Evolutionary conservation across 1,140 invertebrate species (phyloP).

Genomic region (Onthophagus taurus): DNA sequence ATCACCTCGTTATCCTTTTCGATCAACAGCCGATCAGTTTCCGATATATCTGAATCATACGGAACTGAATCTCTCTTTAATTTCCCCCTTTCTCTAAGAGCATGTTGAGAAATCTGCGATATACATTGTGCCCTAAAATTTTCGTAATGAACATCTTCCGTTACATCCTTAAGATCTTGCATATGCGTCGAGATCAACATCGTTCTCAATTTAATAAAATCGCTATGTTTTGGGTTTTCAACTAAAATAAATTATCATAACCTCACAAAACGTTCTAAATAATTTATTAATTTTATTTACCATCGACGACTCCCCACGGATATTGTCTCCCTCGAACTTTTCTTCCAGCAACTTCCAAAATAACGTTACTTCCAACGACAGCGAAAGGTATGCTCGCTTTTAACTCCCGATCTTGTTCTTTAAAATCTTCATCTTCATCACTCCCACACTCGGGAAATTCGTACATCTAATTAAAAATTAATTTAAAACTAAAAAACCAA

Average conservation of each 20-base stretch:
- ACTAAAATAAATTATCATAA: conserved; percentile 45
- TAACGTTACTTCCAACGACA: conserved; percentile 89
- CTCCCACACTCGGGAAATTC: conserved; percentile 95
- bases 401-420: conserved; percentile 79
- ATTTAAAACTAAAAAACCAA: not conserved
- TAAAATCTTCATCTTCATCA: conserved; percentile 89
- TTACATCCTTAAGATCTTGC: conserved; percentile 92
- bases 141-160: conserved; percentile 92
- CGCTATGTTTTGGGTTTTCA: conserved; percentile 94
- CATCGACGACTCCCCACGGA: conserved; percentile 97
- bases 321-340: conserved; percentile 88
- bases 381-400: conserved; percentile 93
- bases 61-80: conserved; percentile 68
- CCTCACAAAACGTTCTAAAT: not conserved
- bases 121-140: conserved; percentile 89
- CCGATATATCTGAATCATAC: conserved; percentile 66
- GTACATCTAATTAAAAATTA: conserved; percentile 66
- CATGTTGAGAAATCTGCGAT: conserved; percentile 80
- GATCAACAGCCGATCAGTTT: conserved; percentile 75
- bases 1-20: conserved; percentile 89
- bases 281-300: conserved; percentile 36
- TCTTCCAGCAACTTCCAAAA: conserved; percentile 85
- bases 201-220: conserved; percentile 92
- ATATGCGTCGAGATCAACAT: conserved; percentile 95
- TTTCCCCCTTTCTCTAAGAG: conserved; percentile 72